Evolutionary conservation across 92 coral and sea anemone species (phyloP), one percentile per base, ranked within the genome.

Genomic region (Actinernus sp.): DNA sequence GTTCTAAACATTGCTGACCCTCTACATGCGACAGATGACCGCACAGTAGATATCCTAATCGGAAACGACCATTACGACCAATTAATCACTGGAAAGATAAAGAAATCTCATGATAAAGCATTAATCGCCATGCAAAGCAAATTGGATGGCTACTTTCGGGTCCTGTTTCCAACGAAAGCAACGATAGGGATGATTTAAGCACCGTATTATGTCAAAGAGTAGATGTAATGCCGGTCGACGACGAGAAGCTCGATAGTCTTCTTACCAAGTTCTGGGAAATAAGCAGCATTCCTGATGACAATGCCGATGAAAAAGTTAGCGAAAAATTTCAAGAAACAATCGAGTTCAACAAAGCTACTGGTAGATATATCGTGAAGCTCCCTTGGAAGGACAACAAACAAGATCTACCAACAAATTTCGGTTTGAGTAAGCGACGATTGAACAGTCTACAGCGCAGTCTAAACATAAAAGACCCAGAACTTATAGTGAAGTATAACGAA

Each of bases 251-350:
- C 33, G 57, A 60, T 33, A 23, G 43, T 21, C 47, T 64, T 3
- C 73, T 78, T 40, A 69, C 62, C 53, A 78, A 38, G 49, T 68
- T 78, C 63, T 78, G 71, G 72, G 78, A 78, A 20, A 40, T 68
- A n/a, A 59, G 44, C 69, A 28, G 26, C 59, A 24, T 78, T 47
- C 64, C 77, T 1, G 64, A 68, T 25, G 65, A 67, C 36, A 45
- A 49, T 20, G 19, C 13, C 30, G 70, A 58, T 26, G 22, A 31
- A 23, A 59, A 38, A 63, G 68, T 76, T 26, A 31, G 16, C 44
- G 46, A 76, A 34, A 31, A 43, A 7, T 76, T 55, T 65, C 38
- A 65, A 65, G 48, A 76, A 26, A 76, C 69, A 4, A 57, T 76
- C 50, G 16, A 56, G 34, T 65, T 65, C 34, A 76, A 76, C 50